Conservation (phyloP, 1,140 invertebrate species). For the Samia ricini region DNA sequence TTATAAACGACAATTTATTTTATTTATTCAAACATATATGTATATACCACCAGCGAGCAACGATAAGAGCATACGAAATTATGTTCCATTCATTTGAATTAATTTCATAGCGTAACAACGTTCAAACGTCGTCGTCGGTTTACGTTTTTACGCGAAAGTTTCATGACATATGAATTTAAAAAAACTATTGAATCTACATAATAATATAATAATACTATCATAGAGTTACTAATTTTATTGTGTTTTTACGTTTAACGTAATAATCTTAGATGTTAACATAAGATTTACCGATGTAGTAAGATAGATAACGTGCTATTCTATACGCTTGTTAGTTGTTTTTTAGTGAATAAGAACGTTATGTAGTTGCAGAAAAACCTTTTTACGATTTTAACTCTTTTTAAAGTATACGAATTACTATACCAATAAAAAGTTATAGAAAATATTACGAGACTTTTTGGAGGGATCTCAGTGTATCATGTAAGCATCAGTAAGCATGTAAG, state of each 20-base stretch:
- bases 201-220: not conserved
- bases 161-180: slow-evolving; percentile 13
- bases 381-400: too few species aligned
- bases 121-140: slow-evolving; percentile 9
- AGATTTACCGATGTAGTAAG: not conserved
- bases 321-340: not conserved
- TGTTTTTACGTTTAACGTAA: not conserved
- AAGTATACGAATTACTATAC: too few species aligned
- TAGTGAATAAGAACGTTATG: too few species aligned
- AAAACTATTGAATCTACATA: not conserved
- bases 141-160: slow-evolving; percentile 13
- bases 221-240: slow-evolving; percentile 1
- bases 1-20: slow-evolving; percentile 15
- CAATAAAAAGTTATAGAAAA: too few species aligned
- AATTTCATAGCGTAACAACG: slow-evolving; percentile 12
- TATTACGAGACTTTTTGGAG: too few species aligned
- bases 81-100: slow-evolving; percentile 25
- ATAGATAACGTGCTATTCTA: not conserved
- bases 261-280: not conserved
- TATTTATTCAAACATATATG: slow-evolving; percentile 18
- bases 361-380: too few species aligned
- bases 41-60: slow-evolving; percentile 5
- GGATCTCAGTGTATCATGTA: too few species aligned
- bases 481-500: too few species aligned
- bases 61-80: slow-evolving; percentile 16